A percentile compares a stretch with the other conserved stretches of the same genome.
Conservation (phyloP, 1,140 invertebrate genomes). For the Rhagoletis pomonella region DNA sequence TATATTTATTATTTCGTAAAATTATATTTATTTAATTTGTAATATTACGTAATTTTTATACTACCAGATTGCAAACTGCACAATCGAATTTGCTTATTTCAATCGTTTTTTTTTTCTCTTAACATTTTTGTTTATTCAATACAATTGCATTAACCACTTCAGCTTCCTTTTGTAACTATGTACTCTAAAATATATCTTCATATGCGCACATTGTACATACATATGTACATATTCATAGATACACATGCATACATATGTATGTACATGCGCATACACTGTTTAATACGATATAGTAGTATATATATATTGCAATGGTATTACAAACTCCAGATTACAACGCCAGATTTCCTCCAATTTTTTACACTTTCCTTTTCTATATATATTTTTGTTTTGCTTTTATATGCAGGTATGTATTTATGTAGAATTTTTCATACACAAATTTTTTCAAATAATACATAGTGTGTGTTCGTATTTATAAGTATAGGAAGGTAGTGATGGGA, state of each 20-base stretch:
- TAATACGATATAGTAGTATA: not conserved
- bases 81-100: slow-evolving; percentile 21
- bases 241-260: not conserved
- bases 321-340: not conserved
- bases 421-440: not conserved
- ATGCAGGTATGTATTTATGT: not conserved
- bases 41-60: slow-evolving; percentile 27
- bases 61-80: slow-evolving; percentile 18
- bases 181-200: slow-evolving; percentile 14
- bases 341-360: not conserved
- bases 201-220: slow-evolving; percentile 12
- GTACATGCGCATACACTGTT: slow-evolving; percentile 5
- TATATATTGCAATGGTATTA: slow-evolving; percentile 20
- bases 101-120: not conserved
- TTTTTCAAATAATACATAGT: slow-evolving; percentile 27
- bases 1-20: slow-evolving; percentile 25
- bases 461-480: not conserved
- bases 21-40: slow-evolving; percentile 43
- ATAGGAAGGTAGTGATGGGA: slow-evolving; percentile 9
- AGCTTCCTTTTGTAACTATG: slow-evolving; percentile 31
- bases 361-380: not conserved
- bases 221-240: no score
- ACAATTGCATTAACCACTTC: slow-evolving; percentile 39
- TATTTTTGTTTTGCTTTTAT: not conserved
- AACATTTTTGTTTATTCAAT: slow-evolving; percentile 32